Conservation (phyloP, 2,797 vertebrate species). For the Cryptoprocta ferox region DNA sequence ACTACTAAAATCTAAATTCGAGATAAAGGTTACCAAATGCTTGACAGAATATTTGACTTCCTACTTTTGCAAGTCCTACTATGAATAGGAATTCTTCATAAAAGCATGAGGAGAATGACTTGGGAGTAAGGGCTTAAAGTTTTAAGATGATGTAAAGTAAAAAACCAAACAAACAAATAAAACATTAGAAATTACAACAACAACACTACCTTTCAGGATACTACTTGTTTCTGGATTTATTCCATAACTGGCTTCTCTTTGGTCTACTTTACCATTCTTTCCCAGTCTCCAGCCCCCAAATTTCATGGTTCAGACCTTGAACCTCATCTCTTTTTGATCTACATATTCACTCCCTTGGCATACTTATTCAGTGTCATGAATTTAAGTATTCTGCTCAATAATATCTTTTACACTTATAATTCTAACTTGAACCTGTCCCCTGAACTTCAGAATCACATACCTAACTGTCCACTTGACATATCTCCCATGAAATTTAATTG, state of each 20-base stretch:
- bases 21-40: constrained; percentile 59
- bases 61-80: constrained; percentile 55
- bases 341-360: neutral
- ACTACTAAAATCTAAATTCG: constrained; percentile 59
- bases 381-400: neutral
- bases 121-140: neutral
- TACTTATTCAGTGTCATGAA: neutral
- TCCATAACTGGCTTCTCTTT: neutral
- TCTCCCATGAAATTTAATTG: neutral
- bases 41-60: constrained; percentile 71
- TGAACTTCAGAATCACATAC: neutral
- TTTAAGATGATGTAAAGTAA: neutral
- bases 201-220: neutral
- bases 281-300: neutral
- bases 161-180: neutral
- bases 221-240: neutral
- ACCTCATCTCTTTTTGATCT: neutral
- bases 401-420: neutral
- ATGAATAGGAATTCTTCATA: constrained; percentile 1
- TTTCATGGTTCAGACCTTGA: neutral
- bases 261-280: neutral
- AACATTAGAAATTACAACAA: neutral
- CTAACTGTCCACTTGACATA: neutral
- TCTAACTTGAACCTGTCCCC: neutral
- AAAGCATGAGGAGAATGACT: neutral